phyloP scores from a whole-genome alignment of 92 coral and sea anemone genomes.

The Epizoanthus rinbou region DNA sequence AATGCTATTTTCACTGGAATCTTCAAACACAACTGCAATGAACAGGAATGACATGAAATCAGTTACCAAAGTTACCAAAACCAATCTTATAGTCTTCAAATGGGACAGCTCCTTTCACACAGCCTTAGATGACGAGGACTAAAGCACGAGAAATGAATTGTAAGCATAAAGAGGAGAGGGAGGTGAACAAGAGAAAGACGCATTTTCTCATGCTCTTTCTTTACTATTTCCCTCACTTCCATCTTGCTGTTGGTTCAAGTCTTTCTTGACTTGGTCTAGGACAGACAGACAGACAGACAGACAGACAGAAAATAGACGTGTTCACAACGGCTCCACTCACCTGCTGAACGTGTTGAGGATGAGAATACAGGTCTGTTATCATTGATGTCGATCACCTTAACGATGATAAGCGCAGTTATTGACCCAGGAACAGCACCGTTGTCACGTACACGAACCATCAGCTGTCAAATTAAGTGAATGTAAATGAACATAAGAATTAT shows the following conservation, averaged over 20 bases:
- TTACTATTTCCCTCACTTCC: too few relatives aligned
- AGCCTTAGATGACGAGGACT: too few relatives aligned
- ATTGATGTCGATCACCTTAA: constrained; percentile 49
- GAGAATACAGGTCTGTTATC: constrained; percentile 57
- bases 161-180: too few relatives aligned
- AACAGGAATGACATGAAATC: not conserved
- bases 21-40: constrained; percentile 33
- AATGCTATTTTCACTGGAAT: constrained; percentile 23
- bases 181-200: too few relatives aligned
- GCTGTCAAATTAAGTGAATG: constrained; percentile 39
- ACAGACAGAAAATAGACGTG: not conserved
- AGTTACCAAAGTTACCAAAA: not conserved
- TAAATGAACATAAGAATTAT: not conserved
- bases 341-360: constrained; percentile 44
- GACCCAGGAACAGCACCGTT: constrained; percentile 57
- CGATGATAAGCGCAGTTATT: constrained; percentile 42
- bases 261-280: too few relatives aligned
- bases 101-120: not conserved
- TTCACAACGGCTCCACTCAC: not conserved
- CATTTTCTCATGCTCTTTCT: too few relatives aligned
- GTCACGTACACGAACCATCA: constrained; percentile 60
- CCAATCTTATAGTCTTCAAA: not conserved
- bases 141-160: too few relatives aligned
- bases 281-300: too few relatives aligned
- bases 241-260: too few relatives aligned